Evolutionary conservation across 2,797 vertebrate species (phyloP).

Genomic region (Malurus leucopterus): DNA sequence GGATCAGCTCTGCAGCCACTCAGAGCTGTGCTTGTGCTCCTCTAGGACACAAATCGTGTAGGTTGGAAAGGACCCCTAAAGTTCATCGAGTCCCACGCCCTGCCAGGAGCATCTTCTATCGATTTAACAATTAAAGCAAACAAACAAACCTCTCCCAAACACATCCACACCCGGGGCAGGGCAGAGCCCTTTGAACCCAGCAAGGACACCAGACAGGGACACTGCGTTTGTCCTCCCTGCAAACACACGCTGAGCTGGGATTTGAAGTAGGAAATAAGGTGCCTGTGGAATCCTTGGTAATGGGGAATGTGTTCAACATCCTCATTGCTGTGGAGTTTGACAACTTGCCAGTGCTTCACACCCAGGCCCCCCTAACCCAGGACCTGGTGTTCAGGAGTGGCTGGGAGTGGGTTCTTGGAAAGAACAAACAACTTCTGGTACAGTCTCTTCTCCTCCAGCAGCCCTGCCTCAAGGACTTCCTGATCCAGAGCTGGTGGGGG

Average conservation of each 20-base stretch:
- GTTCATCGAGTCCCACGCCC: background rate
- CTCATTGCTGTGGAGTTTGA: background rate
- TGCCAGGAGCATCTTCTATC: background rate
- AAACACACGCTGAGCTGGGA: background rate
- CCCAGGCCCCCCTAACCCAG: background rate
- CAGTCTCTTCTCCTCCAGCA: background rate
- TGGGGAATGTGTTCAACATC: background rate
- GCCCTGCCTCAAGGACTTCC: background rate
- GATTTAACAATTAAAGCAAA: background rate
- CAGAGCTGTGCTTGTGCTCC: background rate
- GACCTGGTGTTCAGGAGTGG: background rate
- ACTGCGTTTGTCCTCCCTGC: background rate
- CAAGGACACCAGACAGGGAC: background rate
- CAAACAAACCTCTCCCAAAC: background rate
- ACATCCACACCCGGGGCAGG: background rate
- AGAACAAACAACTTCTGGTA: background rate
- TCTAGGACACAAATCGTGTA: background rate
- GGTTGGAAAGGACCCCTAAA: background rate
- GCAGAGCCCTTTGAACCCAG: background rate
- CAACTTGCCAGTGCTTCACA: background rate
- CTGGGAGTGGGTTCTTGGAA: background rate
- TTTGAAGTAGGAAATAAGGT: background rate
- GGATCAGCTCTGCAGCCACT: background rate
- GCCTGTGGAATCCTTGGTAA: background rate
- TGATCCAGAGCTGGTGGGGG: background rate